Evolutionary conservation across 37 sponge, comb jelly and placozoan species (phyloP).

Genomic region (Oopsacas minuta): DNA sequence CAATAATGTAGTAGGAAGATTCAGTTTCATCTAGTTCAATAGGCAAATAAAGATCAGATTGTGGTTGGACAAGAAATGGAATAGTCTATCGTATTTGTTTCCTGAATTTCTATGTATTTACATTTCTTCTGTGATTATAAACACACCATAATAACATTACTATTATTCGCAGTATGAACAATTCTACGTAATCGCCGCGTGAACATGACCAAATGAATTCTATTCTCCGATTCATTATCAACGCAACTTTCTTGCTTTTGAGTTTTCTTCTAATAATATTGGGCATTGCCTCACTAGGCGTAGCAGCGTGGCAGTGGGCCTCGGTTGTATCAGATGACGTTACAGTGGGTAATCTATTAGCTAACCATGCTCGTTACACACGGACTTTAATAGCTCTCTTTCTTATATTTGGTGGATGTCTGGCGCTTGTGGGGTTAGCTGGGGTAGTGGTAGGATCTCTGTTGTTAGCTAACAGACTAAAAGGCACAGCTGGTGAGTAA

Average conservation of each 20-base stretch:
- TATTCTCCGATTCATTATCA: background rate
- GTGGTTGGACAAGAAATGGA: background rate
- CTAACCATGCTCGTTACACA: background rate
- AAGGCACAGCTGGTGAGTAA: background rate
- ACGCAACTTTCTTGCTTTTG: background rate
- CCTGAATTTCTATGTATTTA: background rate
- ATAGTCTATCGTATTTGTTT: background rate
- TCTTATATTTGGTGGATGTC: background rate
- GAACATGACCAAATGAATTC: background rate
- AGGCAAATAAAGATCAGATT: background rate
- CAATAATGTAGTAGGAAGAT: no score
- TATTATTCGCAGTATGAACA: background rate
- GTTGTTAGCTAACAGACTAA: background rate
- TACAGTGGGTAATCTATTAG: background rate
- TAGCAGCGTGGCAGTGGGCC: constrained; percentile 11
- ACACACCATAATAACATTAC: background rate
- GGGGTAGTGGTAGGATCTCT: background rate
- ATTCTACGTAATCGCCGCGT: background rate
- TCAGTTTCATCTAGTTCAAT: no score
- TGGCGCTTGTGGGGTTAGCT: background rate
- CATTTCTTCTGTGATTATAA: background rate
- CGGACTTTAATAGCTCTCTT: background rate
- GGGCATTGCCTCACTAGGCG: background rate
- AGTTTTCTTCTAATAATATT: background rate
- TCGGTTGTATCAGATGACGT: background rate